Base-by-base conservation (phyloP, 2,888 invertebrate genomes). In the Diadegma fenestrale region DNA sequence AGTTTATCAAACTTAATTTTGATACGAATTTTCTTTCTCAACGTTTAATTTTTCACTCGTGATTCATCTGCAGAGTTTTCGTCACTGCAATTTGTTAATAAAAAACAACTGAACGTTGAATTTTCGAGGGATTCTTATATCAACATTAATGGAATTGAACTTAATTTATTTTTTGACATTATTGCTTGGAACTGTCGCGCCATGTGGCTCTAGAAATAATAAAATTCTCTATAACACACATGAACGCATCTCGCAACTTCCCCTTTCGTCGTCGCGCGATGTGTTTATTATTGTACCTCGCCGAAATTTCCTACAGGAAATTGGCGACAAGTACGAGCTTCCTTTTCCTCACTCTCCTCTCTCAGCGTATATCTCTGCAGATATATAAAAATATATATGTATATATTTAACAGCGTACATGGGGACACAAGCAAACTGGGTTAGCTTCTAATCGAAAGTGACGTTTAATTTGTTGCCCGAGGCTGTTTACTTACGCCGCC, bases 251-350 rank as follows among this genome's bases (percentile, higher is more conserved):
- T n/a, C 8, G 22, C 41, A 79, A 61, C 26, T 69, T 69, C 78
- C 45, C 78, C 58, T 43, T 43, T 73, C 61, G 63, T 64, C 51
- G 51, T 69, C 66, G 68, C 73, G 58, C 48, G 12, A 61, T 54
- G 37, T 75, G 75, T 80, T 80, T 76, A 77, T 79, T 69, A 79
- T 77, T 78, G 66, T 61, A 82, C 80, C 77, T 84, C 81, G 82
- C 84, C 88, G 84, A 88, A 88, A 88, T 88, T 87, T 88, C 82
- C 86, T 79, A 84, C 86, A 82, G 88, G 88, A 88, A 88, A 88
- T 87, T 88, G 84, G 85, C 86, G 68, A 82, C 87, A 88, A 88
- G 83, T 88, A 81, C 85, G 84, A 86, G 85, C 87, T 88, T 87
- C 88, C 87, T 87, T 82, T 82, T 73, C 63, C 78, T 80, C 78